Conservation (phyloP, 1,140 invertebrate genomes). For the Glossosoma conforme region DNA sequence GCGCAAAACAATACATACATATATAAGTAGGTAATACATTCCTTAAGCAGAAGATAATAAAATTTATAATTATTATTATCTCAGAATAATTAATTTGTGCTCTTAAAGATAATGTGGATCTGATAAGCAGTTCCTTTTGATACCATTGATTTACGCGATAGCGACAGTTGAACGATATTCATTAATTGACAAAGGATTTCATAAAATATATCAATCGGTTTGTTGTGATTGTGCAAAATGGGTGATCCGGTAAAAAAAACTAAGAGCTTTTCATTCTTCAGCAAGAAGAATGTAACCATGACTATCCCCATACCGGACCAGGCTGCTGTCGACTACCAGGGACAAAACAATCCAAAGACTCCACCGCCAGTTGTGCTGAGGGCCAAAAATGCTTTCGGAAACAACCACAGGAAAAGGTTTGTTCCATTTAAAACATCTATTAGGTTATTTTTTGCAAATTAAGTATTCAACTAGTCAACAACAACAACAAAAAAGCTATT, state of each 20-base stretch:
- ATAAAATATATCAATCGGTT: too few relatives aligned
- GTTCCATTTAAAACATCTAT: slow-evolving; percentile 3
- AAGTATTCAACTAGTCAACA: too few relatives aligned
- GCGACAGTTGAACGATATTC: too few relatives aligned
- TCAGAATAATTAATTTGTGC: too few relatives aligned
- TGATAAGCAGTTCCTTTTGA: too few relatives aligned
- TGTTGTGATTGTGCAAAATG: slow-evolving; percentile 13
- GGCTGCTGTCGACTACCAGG: background rate
- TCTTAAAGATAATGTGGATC: too few relatives aligned
- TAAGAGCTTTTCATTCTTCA: slow-evolving; percentile 14
- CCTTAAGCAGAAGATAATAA: too few relatives aligned
- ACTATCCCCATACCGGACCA: slow-evolving; percentile 3
- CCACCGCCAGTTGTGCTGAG: slow-evolving; percentile 11
- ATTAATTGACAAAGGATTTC: too few relatives aligned
- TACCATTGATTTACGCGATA: too few relatives aligned
- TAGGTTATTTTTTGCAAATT: background rate
- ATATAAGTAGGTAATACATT: too few relatives aligned
- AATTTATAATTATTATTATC: too few relatives aligned
- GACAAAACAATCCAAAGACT: slow-evolving; percentile 4
- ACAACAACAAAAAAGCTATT: slow-evolving; percentile 36
- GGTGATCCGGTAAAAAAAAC: slow-evolving; percentile 9
- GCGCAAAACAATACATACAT: too few relatives aligned
- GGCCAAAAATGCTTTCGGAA: slow-evolving; percentile 3
- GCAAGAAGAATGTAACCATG: slow-evolving; percentile 10
- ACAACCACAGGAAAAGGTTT: slow-evolving; percentile 3